Base-by-base conservation (phyloP, 2,113 vertebrate species). In the Physeter macrocephalus region DNA sequence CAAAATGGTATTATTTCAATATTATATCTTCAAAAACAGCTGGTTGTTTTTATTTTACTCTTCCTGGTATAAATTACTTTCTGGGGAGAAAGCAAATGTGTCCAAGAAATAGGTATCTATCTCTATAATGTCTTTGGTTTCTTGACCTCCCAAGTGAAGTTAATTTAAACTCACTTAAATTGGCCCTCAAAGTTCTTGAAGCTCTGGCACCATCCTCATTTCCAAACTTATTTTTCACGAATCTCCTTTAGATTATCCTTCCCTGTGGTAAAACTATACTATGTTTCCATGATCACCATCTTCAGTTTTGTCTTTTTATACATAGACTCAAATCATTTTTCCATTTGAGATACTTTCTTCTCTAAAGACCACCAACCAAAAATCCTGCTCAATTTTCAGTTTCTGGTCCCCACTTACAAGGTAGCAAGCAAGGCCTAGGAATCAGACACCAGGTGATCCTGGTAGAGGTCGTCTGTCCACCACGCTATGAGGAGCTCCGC, bases 1-100 rank as follows among this genome's bases (percentile, higher is more conserved):
- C 20, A 96, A 81, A 97, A 89, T 78, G 13, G 0, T 94, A 57
- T 87, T 96, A 88, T 97, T 98, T 97, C 84, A 74, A 3, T 86
- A 59, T 86, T 41, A 67, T 17, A 49, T 97, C 80, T 39, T 67
- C 12, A 95, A 96, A 91, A 36, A 82, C 31, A 71, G 83, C 18
- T 92, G 81, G 67, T 82, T 96, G 5, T 88, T 94, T 97, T 89
- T 13, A 94, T 49, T 95, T 97, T 93, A n/a, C 4, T 97, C 29
- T 94, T 91, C 10, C 5, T 90, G 61, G 21, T 15, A 94, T 59
- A 87, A 0, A 11, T 5, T 20, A 81, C 46, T n/a, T 95, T 36
- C 67, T 77, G 87, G 9, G 41, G 46, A 90, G 34, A 74, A 88
- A 84, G 27, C 39, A 88, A 91, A 83, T 90, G 34, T 81, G 29